Conservation (phyloP, 2,888 invertebrate genomes). For the Agrochola litura region DNA sequence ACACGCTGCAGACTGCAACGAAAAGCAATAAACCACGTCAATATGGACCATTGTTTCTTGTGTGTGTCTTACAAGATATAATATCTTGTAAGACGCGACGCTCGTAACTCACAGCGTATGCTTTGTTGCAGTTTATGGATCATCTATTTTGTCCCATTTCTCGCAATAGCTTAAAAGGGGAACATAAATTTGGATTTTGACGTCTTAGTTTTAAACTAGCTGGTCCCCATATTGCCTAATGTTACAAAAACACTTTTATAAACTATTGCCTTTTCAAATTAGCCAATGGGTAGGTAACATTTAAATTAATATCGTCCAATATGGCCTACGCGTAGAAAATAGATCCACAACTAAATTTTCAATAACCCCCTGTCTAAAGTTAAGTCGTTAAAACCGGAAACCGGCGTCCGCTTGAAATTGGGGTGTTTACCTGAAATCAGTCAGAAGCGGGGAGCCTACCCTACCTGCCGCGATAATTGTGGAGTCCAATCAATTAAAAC, state of each 20-base stretch:
- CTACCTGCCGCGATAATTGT: conserved; percentile 38
- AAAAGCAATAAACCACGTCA: conserved; percentile 8
- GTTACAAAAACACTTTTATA: not conserved
- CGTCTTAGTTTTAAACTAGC: too few relatives aligned
- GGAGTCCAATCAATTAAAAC: conserved; percentile 69
- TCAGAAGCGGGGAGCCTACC: conserved; percentile 19
- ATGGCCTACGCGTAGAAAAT: not conserved
- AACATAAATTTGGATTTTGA: not conserved
- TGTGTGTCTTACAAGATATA: not conserved
- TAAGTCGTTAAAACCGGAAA: conserved; percentile 11
- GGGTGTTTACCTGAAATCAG: conserved; percentile 34
- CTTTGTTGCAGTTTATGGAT: conserved; percentile 6
- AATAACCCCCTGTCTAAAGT: conserved; percentile 39
- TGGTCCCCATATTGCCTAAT: too few relatives aligned
- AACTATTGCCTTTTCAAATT: not conserved
- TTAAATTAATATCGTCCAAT: too few relatives aligned
- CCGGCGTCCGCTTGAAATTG: conserved; percentile 23
- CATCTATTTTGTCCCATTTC: not conserved
- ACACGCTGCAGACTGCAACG: not conserved
- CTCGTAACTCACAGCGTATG: conserved; percentile 20
- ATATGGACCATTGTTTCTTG: not conserved
- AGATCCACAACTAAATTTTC: conserved; percentile 15
- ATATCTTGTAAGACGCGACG: conserved; percentile 12
- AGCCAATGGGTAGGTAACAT: too few relatives aligned
- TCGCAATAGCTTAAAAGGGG: not conserved